These are phyloP conservation scores for Monochamus alternatus DNA, from an alignment of 2,888 invertebrate species.

Conservation along the genomic window DNA sequence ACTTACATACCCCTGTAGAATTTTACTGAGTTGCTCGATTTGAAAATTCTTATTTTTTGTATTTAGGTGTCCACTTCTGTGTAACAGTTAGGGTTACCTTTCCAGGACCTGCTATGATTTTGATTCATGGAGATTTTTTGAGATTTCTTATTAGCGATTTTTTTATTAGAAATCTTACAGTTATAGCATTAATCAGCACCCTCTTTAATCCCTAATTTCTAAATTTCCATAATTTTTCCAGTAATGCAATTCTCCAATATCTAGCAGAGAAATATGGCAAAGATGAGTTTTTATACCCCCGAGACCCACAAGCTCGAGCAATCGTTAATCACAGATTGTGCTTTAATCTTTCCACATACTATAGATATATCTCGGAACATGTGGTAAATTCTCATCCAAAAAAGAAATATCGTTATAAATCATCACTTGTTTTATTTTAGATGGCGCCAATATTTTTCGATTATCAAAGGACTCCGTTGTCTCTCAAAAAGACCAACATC, in stretches of 20 bases:
- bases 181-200: no score
- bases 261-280: slow-evolving; percentile 84
- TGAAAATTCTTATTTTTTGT: no score
- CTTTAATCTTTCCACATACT: slow-evolving; percentile 85
- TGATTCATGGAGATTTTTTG: no score
- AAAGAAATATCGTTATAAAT: not conserved
- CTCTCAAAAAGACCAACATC: slow-evolving; percentile 80
- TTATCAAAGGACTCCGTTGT: slow-evolving; percentile 79
- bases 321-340: slow-evolving; percentile 85
- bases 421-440: slow-evolving; percentile 65
- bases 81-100: no score
- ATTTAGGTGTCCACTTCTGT: no score
- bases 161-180: no score
- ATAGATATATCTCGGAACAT: slow-evolving; percentile 79
- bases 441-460: slow-evolving; percentile 86
- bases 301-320: slow-evolving; percentile 80
- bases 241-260: slow-evolving; percentile 79
- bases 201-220: not conserved
- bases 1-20: no score
- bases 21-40: no score
- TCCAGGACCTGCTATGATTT: no score
- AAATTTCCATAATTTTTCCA: slow-evolving; percentile 61
- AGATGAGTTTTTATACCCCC: slow-evolving; percentile 80
- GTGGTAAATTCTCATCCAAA: slow-evolving; percentile 71
- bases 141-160: no score